Evolutionary conservation across 2,113 vertebrate genomes (phyloP).

Genomic region (Peucedramus taeniatus): DNA sequence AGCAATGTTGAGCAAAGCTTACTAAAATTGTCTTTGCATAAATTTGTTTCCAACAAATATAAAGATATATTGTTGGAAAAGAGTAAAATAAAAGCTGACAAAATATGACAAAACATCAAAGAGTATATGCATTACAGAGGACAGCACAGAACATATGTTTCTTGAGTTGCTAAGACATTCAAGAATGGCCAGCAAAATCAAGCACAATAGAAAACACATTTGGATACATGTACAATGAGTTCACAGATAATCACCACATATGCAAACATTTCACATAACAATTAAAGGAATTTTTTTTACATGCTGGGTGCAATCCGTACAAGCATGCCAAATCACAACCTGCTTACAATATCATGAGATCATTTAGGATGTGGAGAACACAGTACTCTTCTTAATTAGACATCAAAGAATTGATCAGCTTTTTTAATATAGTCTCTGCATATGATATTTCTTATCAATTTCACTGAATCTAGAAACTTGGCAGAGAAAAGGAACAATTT

Average conservation of each 20-base stretch:
- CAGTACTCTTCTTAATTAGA: conserved; percentile 48
- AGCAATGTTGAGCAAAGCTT: conserved; percentile 66
- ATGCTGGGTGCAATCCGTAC: conserved; percentile 83
- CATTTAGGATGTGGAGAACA: conserved; percentile 53
- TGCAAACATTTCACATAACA: conserved; percentile 87
- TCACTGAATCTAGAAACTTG: conserved; percentile 36
- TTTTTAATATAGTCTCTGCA: conserved; percentile 66
- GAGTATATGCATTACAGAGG: conserved; percentile 79
- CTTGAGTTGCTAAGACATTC: conserved; percentile 88
- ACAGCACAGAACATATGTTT: conserved; percentile 86
- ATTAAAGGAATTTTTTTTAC: conserved; percentile 79
- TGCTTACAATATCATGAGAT: conserved; percentile 69
- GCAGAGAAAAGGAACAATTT: conserved; percentile 65
- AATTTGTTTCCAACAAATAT: conserved; percentile 90
- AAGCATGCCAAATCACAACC: conserved; percentile 85
- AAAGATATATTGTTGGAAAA: conserved; percentile 87
- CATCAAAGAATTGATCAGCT: conserved; percentile 38
- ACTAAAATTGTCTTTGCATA: conserved; percentile 83
- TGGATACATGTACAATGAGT: conserved; percentile 81
- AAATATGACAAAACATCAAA: conserved; percentile 77
- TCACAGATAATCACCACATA: conserved; percentile 83
- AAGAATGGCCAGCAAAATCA: conserved; percentile 87
- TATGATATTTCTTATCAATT: conserved; percentile 13
- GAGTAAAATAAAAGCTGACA: conserved; percentile 79
- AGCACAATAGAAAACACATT: conserved; percentile 88